Percentiles rank a stretch among this genome's conserved stretches.
Conservation (phyloP, 2,113 vertebrate genomes). For the Todiramphus chloris region DNA sequence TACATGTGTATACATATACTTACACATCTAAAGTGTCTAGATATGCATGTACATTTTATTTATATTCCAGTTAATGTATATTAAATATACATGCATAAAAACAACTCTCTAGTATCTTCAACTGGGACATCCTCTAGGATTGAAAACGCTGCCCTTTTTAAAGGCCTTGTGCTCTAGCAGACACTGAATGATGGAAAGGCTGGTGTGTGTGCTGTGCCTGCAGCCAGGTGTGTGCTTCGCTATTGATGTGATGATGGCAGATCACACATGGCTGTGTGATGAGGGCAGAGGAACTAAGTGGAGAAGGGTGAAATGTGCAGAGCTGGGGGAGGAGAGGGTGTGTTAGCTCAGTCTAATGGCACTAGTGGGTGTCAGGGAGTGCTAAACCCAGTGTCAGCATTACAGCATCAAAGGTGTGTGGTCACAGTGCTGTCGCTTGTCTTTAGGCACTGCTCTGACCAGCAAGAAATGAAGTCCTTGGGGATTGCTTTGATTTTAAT, state of each 20-base stretch:
- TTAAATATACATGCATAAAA: not conserved
- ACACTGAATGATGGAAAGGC: not conserved
- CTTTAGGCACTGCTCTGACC: not conserved
- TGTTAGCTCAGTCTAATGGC: not conserved
- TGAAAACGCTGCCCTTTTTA: not conserved
- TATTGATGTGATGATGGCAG: no score
- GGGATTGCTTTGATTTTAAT: not conserved
- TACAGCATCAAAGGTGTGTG: not conserved
- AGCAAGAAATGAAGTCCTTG: not conserved
- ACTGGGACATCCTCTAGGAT: not conserved
- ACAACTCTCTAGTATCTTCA: not conserved
- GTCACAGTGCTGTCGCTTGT: not conserved
- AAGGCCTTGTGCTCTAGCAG: not conserved
- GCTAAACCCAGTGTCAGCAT: not conserved
- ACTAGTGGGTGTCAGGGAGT: not conserved
- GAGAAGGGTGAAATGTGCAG: not conserved
- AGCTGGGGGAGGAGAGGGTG: not conserved
- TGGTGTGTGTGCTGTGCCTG: not conserved
- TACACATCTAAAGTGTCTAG: not conserved
- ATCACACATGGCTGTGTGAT: no score
- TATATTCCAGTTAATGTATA: not conserved
- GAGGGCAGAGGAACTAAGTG: not conserved
- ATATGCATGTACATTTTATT: not conserved
- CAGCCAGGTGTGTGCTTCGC: not conserved
- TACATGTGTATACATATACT: not conserved